These are phyloP conservation scores for Drosophila athabasca DNA, from an alignment of 1,140 invertebrate species.

Conservation along the genomic window DNA sequence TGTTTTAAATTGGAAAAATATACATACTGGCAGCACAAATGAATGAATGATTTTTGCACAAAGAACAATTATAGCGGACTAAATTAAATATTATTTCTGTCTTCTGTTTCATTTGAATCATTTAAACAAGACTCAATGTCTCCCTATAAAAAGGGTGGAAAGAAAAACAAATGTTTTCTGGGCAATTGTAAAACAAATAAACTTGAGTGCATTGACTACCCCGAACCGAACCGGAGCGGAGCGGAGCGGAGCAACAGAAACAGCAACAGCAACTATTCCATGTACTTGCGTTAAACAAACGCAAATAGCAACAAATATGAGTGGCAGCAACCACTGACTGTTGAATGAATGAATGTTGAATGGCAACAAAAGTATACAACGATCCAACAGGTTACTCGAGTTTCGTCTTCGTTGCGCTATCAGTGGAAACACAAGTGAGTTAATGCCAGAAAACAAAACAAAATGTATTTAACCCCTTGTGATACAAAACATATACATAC, in stretches of 20 bases:
- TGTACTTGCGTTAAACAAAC: slow-evolving; percentile 55
- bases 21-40: no score
- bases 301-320: slow-evolving; percentile 23
- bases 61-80: no score
- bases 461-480: background rate
- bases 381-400: slow-evolving; percentile 77
- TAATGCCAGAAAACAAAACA: slow-evolving; percentile 22
- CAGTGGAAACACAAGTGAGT: slow-evolving; percentile 61
- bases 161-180: background rate
- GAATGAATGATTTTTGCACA: no score
- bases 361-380: slow-evolving; percentile 42
- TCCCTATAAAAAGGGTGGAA: no score
- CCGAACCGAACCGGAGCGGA: slow-evolving; percentile 18
- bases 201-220: slow-evolving; percentile 38
- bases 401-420: slow-evolving; percentile 70
- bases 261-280: slow-evolving; percentile 53
- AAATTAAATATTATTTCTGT: no score
- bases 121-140: no score
- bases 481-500: no score
- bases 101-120: no score
- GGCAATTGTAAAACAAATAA: slow-evolving; percentile 34
- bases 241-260: slow-evolving; percentile 17
- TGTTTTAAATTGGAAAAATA: no score
- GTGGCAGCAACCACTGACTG: slow-evolving; percentile 3
- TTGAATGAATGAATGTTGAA: slow-evolving; percentile 29